Conservation (phyloP, 2,797 vertebrate species). For the Neosalanx taihuensis region DNA sequence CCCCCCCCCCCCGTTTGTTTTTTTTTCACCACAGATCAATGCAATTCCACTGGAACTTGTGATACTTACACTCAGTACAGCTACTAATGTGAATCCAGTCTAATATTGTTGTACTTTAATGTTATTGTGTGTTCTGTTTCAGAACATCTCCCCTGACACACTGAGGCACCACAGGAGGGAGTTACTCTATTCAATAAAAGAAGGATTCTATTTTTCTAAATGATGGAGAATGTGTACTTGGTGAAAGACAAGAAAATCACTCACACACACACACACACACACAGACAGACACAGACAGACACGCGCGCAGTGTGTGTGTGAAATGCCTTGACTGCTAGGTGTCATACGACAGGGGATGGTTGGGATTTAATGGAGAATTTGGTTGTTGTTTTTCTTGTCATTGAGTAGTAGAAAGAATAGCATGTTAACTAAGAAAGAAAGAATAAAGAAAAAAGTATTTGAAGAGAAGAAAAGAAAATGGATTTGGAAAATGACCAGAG, state of each 20-base stretch:
- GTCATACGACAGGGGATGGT: conserved; percentile 24
- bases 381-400: conserved; percentile 31
- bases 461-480: not conserved
- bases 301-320: conserved; percentile 36
- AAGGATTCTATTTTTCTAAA: conserved; percentile 59
- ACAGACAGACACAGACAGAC: conserved; percentile 32
- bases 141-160: conserved; percentile 50
- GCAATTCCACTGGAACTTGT: too few relatives aligned
- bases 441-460: not conserved
- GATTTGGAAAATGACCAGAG: conserved; percentile 3
- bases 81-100: not conserved
- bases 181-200: conserved; percentile 47
- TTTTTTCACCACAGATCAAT: too few relatives aligned
- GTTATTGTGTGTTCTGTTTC: conserved; percentile 34
- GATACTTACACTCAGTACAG: not conserved
- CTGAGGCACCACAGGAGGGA: conserved; percentile 42
- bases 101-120: not conserved
- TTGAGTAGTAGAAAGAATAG: not conserved
- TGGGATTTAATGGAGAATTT: conserved; percentile 16
- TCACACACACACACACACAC: conserved; percentile 19
- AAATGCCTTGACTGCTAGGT: conserved; percentile 41
- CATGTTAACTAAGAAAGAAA: conserved; percentile 13
- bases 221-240: conserved; percentile 54
- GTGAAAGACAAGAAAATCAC: conserved; percentile 37
- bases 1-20: too few relatives aligned